These are phyloP conservation scores for Caloenas nicobarica DNA, from an alignment of 2,113 vertebrate species.

Conservation along the genomic window DNA sequence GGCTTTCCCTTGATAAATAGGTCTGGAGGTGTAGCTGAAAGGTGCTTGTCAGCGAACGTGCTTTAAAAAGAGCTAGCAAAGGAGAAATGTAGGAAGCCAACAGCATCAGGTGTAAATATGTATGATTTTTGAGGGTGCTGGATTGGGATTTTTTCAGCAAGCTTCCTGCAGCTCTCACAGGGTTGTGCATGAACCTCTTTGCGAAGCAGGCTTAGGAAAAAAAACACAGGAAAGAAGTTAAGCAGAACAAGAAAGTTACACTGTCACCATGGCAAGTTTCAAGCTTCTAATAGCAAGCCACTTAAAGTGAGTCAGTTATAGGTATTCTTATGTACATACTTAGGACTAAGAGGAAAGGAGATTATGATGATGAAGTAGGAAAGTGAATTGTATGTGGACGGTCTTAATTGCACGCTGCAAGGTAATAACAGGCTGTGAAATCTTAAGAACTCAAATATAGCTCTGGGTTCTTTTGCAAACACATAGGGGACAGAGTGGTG, in stretches of 20 bases:
- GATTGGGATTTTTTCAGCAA: not conserved
- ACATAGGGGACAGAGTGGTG: not conserved
- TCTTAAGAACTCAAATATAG: not conserved
- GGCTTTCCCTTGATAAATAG: not conserved
- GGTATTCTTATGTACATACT: not conserved
- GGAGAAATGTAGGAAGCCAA: not conserved
- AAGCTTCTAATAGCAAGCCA: not conserved
- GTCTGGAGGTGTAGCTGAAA: not conserved
- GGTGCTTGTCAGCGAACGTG: not conserved
- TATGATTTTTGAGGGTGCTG: not conserved
- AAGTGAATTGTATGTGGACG: not conserved
- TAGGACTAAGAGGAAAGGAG: not conserved
- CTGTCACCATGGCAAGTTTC: not conserved
- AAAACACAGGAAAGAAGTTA: not conserved
- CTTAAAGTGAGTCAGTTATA: not conserved
- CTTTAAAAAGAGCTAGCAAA: not conserved
- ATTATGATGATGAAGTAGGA: not conserved
- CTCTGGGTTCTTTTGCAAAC: slow-evolving; percentile 24
- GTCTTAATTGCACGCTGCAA: slow-evolving; percentile 18
- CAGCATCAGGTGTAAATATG: not conserved
- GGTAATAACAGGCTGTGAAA: slow-evolving; percentile 19
- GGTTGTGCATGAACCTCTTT: not conserved
- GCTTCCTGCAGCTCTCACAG: not conserved
- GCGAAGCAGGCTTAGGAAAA: not conserved
- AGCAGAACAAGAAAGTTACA: not conserved